Evolutionary conservation across 2,797 vertebrate genomes (phyloP).

Genomic region (Graptemys geographica): DNA sequence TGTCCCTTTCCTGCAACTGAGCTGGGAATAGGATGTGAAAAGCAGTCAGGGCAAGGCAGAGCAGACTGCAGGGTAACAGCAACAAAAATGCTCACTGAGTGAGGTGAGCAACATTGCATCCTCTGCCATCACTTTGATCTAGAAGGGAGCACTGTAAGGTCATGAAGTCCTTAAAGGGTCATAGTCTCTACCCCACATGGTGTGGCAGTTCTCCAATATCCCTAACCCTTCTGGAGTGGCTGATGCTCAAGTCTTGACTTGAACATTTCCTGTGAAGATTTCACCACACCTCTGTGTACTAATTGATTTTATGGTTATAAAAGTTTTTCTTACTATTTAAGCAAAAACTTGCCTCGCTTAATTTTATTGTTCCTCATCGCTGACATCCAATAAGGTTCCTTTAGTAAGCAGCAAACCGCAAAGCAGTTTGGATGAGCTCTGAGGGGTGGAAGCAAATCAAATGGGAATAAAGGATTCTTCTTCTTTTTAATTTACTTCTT

Average conservation of each 20-base stretch:
- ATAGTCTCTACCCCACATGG: not conserved
- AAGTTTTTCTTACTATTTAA: conserved; percentile 57
- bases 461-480: not conserved
- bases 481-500: conserved; percentile 20
- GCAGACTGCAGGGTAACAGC: not conserved
- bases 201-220: not conserved
- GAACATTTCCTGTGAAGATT: conserved; percentile 58
- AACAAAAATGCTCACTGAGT: not conserved
- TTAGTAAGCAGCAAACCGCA: conserved; percentile 51
- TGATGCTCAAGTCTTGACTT: conserved; percentile 50
- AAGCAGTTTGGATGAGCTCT: conserved; percentile 43
- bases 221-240: conserved; percentile 37
- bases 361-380: conserved; percentile 61
- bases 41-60: not conserved
- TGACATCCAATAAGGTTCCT: conserved; percentile 49
- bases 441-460: conserved; percentile 23
- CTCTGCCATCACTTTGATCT: not conserved
- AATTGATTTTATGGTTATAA: conserved; percentile 40
- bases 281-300: conserved; percentile 48
- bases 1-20: not conserved
- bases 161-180: conserved; percentile 1
- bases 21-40: not conserved
- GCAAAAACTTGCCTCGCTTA: conserved; percentile 43
- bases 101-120: not conserved
- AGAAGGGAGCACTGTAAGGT: not conserved